Evolutionary conservation across 2,113 vertebrate species (phyloP), one percentile per base, ranked within the genome.

Genomic region (Cyprinodon variegatus): DNA sequence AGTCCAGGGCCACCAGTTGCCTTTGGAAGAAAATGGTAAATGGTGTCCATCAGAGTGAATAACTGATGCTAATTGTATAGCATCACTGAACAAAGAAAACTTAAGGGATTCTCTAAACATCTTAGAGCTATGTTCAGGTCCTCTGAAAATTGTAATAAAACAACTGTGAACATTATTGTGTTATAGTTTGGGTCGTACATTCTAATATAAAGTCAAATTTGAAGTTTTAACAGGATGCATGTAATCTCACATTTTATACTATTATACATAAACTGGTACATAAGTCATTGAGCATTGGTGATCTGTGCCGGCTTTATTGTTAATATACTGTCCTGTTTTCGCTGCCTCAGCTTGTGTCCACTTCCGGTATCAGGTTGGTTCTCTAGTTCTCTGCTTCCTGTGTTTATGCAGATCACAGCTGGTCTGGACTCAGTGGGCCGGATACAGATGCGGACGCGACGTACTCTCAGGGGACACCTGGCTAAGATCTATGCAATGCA

Each of bases 401-500:
- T 89, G 78, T 85, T 89, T 90, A 89, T 81, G 86, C 92, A 98
- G 98, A 98, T 99, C 93, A 98, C 98, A 83, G 96, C 98, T 86
- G 96, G 96, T 83, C 93, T 97, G 95, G 98, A 99, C 93, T 97
- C 97, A 0, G 96, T 98, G 92, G 97, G 97, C 46, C 96, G 97
- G 76, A 98, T 99, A 91, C 98, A 99, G 76, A 98, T 99, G 97
- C 95, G 97, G 80, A 99, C 98, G 0, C 93, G 98, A 68, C 97
- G 98, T 68, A 99, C 97, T 0, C 94, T 99, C 85, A 90, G 98
- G 82, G 98, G 98, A 75, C 98, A 99, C 91, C 94, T 99, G 65
- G 98, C 98, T 88, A 99, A 99, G 93, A 99, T 99, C 93, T 98
- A 99, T 70, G 98, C 98, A 90, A 99, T 99, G 98, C 97, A 99